Percentiles rank a stretch among this genome's conserved stretches.
These are phyloP conservation scores for Pristionchus fissidentatus DNA, from an alignment of 2,888 invertebrate species.

Conservation along the genomic window DNA sequence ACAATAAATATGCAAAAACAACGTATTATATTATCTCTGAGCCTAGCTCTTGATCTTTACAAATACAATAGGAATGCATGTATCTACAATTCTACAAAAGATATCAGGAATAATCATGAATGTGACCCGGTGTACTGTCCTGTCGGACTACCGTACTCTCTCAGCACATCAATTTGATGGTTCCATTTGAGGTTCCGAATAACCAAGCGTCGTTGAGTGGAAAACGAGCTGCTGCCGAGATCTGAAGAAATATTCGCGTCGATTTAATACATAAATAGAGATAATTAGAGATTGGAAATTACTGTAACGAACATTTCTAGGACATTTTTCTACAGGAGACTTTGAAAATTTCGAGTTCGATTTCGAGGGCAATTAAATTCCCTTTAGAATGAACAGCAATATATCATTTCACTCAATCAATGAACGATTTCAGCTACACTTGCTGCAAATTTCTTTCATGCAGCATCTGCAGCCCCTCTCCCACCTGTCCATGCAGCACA, in stretches of 20 bases:
- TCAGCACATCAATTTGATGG: slow-evolving; percentile 77
- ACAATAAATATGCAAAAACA: background rate
- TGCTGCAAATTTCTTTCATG: no score
- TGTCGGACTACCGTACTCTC: slow-evolving; percentile 11
- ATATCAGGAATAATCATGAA: no score
- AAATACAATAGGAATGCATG: background rate
- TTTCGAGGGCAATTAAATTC: background rate
- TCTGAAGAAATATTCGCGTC: slow-evolving; percentile 58
- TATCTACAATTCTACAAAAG: no score
- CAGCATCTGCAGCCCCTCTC: no score
- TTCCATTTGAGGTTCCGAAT: slow-evolving; percentile 92
- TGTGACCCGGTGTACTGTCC: background rate
- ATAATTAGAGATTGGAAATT: background rate
- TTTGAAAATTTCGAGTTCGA: no score
- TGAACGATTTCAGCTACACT: no score
- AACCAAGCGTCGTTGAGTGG: slow-evolving; percentile 91
- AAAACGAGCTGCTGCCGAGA: slow-evolving; percentile 90
- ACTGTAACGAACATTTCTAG: no score
- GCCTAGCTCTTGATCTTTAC: slow-evolving; percentile 5
- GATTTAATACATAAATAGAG: background rate
- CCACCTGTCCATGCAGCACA: slow-evolving; percentile 52
- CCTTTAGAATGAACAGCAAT: background rate
- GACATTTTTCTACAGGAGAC: no score
- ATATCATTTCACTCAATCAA: background rate
- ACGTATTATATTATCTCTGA: background rate